Percentiles rank a stretch among this genome's conserved stretches.
phyloP scores from a whole-genome alignment of 2,797 vertebrate species.

The Clangula hyemalis region DNA sequence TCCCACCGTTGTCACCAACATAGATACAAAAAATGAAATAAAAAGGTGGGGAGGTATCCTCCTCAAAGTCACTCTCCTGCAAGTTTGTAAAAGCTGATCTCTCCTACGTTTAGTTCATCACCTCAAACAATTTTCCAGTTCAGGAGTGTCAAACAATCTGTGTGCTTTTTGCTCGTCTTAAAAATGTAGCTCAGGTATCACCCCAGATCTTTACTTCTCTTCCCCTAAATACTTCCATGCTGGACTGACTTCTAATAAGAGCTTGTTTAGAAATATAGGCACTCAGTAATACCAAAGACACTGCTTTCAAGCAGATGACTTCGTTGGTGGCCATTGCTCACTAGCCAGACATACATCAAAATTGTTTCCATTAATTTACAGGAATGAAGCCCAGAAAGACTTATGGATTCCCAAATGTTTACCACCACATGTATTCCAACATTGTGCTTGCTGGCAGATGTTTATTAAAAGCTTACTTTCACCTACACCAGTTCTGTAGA shows the following conservation, averaged over 20 bases:
- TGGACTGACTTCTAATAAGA: neutral
- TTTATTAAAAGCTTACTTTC: slow-evolving; percentile 13
- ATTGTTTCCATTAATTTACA: slow-evolving; percentile 9
- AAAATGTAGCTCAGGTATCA: neutral
- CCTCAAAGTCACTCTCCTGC: neutral
- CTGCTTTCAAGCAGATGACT: neutral
- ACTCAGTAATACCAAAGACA: neutral
- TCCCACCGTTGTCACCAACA: neutral
- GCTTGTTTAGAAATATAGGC: neutral
- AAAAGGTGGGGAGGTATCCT: neutral
- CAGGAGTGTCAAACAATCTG: neutral
- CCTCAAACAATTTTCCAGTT: neutral
- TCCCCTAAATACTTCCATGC: neutral
- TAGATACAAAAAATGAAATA: neutral
- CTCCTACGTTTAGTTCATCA: neutral
- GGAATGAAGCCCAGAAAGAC: neutral
- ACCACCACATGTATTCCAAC: neutral
- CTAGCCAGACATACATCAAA: neutral
- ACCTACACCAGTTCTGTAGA: neutral
- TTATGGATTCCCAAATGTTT: slow-evolving; percentile 19
- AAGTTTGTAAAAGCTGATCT: neutral
- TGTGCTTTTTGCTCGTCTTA: neutral
- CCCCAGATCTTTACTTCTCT: neutral
- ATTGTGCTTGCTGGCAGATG: neutral
- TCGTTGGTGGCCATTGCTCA: neutral